Conservation (phyloP, 2,888 invertebrate species). For the Thymelicus lineola region DNA sequence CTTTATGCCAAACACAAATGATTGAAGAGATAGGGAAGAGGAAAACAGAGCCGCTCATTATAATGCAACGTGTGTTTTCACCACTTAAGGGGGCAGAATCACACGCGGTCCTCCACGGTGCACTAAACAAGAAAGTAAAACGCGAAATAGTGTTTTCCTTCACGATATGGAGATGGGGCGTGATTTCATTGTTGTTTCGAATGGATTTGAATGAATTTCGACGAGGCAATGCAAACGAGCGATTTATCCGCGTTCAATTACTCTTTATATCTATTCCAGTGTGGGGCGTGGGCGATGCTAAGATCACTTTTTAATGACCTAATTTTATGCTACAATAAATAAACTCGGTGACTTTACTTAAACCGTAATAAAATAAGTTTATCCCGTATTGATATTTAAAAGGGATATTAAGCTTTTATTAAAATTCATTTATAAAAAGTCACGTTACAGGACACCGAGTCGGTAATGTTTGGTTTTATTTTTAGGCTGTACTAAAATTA, state of each 20-base stretch:
- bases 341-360: not conserved
- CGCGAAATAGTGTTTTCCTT: constrained; percentile 62
- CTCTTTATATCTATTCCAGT: not conserved
- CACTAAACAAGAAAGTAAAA: constrained; percentile 65
- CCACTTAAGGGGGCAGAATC: constrained; percentile 43
- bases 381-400: not conserved
- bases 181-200: constrained; percentile 57
- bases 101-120: constrained; percentile 64
- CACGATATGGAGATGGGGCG: constrained; percentile 62
- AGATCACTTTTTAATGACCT: not conserved
- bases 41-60: not conserved
- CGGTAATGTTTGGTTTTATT: not conserved
- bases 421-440: not conserved
- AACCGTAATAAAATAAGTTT: no score
- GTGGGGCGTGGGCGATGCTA: not conserved
- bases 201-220: constrained; percentile 53
- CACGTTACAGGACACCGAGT: no score
- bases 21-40: not conserved
- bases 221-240: constrained; percentile 45
- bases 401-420: not conserved
- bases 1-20: not conserved
- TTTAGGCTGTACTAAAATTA: constrained; percentile 12
- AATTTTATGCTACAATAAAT: not conserved
- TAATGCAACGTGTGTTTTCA: constrained; percentile 47
- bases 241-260: constrained; percentile 38